A percentile compares a stretch with the other conserved stretches of the same genome.
phyloP scores from a whole-genome alignment of 1,140 invertebrate genomes.

The Macrostomum lignano region DNA sequence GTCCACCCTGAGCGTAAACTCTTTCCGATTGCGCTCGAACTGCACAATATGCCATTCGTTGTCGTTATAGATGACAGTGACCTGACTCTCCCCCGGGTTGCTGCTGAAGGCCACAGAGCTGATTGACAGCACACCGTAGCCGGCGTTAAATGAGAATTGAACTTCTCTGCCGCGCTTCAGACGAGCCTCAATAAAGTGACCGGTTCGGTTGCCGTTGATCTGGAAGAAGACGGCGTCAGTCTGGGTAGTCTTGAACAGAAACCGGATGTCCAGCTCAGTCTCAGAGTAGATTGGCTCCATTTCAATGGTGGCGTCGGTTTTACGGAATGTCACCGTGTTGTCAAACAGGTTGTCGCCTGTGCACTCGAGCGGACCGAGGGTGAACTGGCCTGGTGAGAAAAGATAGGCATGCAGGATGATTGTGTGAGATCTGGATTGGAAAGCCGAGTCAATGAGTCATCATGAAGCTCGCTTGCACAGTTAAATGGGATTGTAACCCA shows the following conservation, averaged over 20 bases:
- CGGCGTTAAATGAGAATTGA: neutral
- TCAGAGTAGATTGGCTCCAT: conserved; percentile 53
- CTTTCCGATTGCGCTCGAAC: conserved; percentile 54
- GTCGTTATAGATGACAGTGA: no score
- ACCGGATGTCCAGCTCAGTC: conserved; percentile 76
- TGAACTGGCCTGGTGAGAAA: no score
- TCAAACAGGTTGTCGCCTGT: conserved; percentile 74
- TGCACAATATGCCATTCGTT: conserved; percentile 75
- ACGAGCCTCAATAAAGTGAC: conserved; percentile 20
- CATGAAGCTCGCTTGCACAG: no score
- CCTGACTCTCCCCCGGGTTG: no score
- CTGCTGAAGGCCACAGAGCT: neutral
- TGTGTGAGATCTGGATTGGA: no score
- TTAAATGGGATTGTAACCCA: no score
- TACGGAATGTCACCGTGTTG: conserved; percentile 73
- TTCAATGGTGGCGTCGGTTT: conserved; percentile 55
- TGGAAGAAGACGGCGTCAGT: conserved; percentile 64
- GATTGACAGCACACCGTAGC: neutral
- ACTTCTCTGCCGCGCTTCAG: conserved; percentile 2
- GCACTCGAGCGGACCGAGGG: conserved; percentile 55
- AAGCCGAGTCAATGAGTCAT: no score
- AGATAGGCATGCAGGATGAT: no score
- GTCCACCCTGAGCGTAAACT: conserved; percentile 15
- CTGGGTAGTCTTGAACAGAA: conserved; percentile 72
- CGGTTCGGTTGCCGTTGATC: conserved; percentile 39